Percentiles rank a stretch among this genome's conserved stretches.
These are phyloP conservation scores for Gari tellinella DNA, from an alignment of 2,888 invertebrate species.

Conservation along the genomic window DNA sequence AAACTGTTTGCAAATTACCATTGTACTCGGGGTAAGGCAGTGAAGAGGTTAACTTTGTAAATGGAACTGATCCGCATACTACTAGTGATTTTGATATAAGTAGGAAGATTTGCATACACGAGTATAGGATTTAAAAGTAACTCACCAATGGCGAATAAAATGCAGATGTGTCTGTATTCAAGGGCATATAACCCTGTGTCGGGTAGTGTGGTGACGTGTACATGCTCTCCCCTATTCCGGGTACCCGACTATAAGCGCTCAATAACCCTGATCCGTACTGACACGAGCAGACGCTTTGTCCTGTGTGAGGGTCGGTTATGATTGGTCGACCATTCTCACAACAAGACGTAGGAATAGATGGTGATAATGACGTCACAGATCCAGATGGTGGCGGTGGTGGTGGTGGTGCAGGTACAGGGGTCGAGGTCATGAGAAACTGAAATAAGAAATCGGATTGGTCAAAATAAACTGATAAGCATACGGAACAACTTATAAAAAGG, in stretches of 20 bases:
- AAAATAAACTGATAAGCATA: too few species aligned
- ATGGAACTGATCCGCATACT: too few species aligned
- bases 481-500: too few species aligned
- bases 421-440: slow-evolving; percentile 63
- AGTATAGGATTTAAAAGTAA: slow-evolving; percentile 17
- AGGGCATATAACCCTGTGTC: slow-evolving; percentile 83
- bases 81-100: too few species aligned
- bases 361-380: slow-evolving; percentile 48
- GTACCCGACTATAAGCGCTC: slow-evolving; percentile 89
- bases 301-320: slow-evolving; percentile 81
- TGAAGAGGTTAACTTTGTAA: too few species aligned
- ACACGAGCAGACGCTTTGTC: slow-evolving; percentile 84
- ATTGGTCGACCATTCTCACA: slow-evolving; percentile 94
- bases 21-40: too few species aligned
- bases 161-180: slow-evolving; percentile 89
- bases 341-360: slow-evolving; percentile 85
- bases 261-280: slow-evolving; percentile 89
- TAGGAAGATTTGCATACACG: too few species aligned
- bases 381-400: slow-evolving; percentile 41
- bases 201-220: slow-evolving; percentile 79
- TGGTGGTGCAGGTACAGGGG: slow-evolving; percentile 51
- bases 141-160: slow-evolving; percentile 98
- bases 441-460: slow-evolving; percentile 6
- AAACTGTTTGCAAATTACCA: too few species aligned
- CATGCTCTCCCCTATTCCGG: slow-evolving; percentile 85